Evolutionary conservation across 2,888 invertebrate genomes (phyloP).

Genomic region (Actias luna): DNA sequence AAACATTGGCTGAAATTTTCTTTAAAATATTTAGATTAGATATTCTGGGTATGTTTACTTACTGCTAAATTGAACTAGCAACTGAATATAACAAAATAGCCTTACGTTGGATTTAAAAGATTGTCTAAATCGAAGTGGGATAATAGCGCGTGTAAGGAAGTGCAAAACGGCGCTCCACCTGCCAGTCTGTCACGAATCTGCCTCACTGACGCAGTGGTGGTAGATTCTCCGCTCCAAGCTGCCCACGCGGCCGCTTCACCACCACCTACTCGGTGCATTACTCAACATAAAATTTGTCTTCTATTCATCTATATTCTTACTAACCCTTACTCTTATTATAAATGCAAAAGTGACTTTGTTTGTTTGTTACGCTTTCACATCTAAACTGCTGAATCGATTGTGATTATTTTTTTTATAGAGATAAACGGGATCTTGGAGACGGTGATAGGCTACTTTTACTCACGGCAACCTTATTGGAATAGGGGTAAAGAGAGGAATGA

Average conservation of each 20-base stretch:
- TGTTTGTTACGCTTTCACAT: no score
- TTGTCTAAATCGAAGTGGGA: slow-evolving; percentile 88
- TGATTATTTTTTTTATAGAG: no score
- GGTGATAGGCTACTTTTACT: no score
- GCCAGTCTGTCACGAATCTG: slow-evolving; percentile 57
- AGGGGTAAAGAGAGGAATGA: no score
- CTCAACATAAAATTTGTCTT: no score
- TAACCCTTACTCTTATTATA: no score
- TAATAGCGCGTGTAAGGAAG: slow-evolving; percentile 84
- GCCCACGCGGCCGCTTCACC: slow-evolving; percentile 72
- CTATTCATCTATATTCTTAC: no score
- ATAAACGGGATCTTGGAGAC: no score
- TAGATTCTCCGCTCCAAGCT: slow-evolving; percentile 68
- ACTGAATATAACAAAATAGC: neutral
- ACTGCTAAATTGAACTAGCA: neutral
- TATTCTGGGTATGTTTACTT: neutral
- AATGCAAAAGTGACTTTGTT: no score
- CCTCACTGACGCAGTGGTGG: slow-evolving; percentile 53
- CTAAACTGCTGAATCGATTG: no score
- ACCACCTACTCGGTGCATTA: slow-evolving; percentile 42
- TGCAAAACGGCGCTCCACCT: slow-evolving; percentile 84
- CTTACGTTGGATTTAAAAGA: slow-evolving; percentile 49
- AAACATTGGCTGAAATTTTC: no score
- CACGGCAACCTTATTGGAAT: no score
- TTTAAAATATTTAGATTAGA: neutral